Conservation (phyloP, 2,113 vertebrate genomes). For the Sorex araneus region DNA sequence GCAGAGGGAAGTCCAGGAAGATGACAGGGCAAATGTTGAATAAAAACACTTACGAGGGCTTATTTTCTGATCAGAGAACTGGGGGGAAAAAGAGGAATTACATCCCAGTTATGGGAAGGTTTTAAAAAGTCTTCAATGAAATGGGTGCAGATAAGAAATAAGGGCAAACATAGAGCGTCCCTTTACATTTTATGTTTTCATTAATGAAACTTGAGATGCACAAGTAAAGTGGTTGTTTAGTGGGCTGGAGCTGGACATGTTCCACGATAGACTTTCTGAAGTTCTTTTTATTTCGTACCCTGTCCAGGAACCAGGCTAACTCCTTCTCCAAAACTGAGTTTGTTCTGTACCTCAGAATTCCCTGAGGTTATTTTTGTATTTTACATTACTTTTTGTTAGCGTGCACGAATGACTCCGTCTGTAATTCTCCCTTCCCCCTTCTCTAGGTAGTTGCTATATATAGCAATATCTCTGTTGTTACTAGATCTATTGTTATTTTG, state of each 20-base stretch:
- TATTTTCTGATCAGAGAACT: background rate
- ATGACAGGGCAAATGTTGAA: background rate
- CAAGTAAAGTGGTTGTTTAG: background rate
- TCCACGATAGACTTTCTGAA: background rate
- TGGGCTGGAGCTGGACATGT: background rate
- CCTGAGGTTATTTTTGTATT: background rate
- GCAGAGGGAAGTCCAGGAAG: background rate
- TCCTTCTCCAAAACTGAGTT: background rate
- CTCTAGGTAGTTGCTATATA: background rate
- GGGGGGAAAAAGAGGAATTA: constrained; percentile 28
- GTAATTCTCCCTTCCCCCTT: background rate
- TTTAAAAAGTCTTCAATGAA: constrained; percentile 16
- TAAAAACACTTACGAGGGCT: background rate
- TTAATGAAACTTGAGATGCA: constrained; percentile 29
- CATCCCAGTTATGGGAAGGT: background rate
- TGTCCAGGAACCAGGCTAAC: background rate
- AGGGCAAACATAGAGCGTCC: background rate
- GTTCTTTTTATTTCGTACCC: background rate
- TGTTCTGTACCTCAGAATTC: background rate
- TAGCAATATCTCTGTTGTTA: background rate
- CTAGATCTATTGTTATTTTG: background rate
- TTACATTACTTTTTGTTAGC: background rate
- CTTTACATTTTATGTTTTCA: background rate
- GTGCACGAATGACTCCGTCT: background rate
- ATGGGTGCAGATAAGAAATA: constrained; percentile 17